phyloP scores from a whole-genome alignment of 2,113 vertebrate genomes.

The Coptodon rendalli region DNA sequence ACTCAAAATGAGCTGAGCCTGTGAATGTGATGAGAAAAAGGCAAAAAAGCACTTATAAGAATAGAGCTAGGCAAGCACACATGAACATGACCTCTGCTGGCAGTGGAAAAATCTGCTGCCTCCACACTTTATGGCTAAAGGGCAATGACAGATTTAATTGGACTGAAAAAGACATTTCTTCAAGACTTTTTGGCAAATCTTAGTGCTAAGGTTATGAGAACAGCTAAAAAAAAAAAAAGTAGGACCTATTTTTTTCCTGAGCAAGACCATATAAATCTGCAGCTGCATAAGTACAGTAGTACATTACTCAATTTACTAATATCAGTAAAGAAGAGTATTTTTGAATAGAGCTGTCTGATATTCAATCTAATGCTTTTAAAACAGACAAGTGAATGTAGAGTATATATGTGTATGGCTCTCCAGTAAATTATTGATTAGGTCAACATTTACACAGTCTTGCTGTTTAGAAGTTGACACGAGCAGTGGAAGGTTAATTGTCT shows the following conservation, averaged over 20 bases:
- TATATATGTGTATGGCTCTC: background rate
- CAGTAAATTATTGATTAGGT: background rate
- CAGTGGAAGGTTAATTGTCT: background rate
- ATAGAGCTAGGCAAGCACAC: constrained; percentile 28
- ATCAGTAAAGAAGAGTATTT: constrained; percentile 1
- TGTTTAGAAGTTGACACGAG: background rate
- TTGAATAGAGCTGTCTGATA: background rate
- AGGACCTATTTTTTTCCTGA: background rate
- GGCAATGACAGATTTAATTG: constrained; percentile 58
- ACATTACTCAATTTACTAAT: constrained; percentile 6
- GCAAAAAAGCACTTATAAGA: constrained; percentile 14
- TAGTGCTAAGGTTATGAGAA: constrained; percentile 30
- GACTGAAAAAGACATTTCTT: constrained; percentile 44
- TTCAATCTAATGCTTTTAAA: constrained; percentile 3
- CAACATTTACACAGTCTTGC: background rate
- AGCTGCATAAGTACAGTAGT: constrained; percentile 26
- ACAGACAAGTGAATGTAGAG: background rate
- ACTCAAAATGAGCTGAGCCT: constrained; percentile 46
- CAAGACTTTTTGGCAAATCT: constrained; percentile 32
- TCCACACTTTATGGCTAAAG: constrained; percentile 54
- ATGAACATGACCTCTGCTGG: constrained; percentile 52
- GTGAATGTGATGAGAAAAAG: constrained; percentile 26
- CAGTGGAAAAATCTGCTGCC: constrained; percentile 37
- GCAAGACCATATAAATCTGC: constrained; percentile 12
- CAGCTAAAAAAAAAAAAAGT: constrained; percentile 14